Evolutionary conservation across 2,113 vertebrate genomes (phyloP).

Genomic region (Labrus mixtus): DNA sequence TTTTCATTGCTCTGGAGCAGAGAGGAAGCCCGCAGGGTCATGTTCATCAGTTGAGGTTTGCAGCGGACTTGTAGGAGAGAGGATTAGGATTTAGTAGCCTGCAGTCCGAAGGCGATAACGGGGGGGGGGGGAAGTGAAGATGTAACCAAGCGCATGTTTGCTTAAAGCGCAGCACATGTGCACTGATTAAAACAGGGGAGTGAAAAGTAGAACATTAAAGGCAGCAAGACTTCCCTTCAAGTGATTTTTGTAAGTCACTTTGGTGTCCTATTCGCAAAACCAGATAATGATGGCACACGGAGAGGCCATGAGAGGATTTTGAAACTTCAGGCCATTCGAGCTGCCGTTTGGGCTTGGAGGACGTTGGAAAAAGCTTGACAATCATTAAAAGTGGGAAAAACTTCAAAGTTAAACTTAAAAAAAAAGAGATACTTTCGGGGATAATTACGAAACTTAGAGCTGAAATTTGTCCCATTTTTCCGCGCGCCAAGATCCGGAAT

Average conservation of each 20-base stretch:
- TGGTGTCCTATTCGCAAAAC: conserved; percentile 53
- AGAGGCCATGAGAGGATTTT: conserved; percentile 62
- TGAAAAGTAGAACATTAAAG: conserved; percentile 51
- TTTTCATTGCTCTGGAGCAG: conserved; percentile 32
- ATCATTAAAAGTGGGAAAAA: conserved; percentile 66
- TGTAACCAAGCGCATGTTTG: conserved; percentile 55
- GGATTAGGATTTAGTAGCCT: conserved; percentile 71
- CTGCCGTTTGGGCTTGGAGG: conserved; percentile 43
- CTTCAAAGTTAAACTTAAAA: conserved; percentile 68
- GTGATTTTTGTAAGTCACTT: conserved; percentile 57
- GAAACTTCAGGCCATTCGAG: conserved; percentile 60
- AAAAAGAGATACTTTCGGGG: conserved; percentile 48
- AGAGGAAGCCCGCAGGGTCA: conserved; percentile 41
- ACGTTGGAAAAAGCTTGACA: conserved; percentile 50
- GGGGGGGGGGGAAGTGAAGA: conserved; percentile 14
- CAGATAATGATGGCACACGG: conserved; percentile 62
- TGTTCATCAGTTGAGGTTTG: conserved; percentile 68
- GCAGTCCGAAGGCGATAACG: conserved; percentile 48
- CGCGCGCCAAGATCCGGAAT: conserved; percentile 38
- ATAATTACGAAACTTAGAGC: conserved; percentile 72
- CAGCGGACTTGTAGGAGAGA: conserved; percentile 57
- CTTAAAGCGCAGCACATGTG: conserved; percentile 56
- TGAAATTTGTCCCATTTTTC: conserved; percentile 68
- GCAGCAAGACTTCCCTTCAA: conserved; percentile 45
- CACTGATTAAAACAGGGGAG: conserved; percentile 62